phyloP scores from a whole-genome alignment of 2,797 vertebrate species.

The Lutjanus argentimaculatus region DNA sequence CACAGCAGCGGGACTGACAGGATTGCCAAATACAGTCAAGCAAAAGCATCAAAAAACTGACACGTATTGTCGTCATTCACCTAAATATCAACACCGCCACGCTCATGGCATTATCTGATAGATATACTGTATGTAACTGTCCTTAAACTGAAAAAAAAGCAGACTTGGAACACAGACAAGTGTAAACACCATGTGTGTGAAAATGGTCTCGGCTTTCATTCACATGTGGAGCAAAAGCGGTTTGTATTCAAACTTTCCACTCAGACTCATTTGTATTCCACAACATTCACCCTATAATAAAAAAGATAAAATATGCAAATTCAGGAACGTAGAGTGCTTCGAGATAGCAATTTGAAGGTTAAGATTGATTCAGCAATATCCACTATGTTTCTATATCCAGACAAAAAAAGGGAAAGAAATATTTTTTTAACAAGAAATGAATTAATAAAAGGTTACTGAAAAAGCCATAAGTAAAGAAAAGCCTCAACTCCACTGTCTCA shows the following conservation, averaged over 20 bases:
- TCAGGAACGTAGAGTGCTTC: slow-evolving; percentile 55
- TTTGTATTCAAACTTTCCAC: slow-evolving; percentile 53
- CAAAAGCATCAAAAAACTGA: slow-evolving; percentile 52
- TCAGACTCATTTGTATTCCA: slow-evolving; percentile 71
- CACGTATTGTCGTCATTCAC: slow-evolving; percentile 19
- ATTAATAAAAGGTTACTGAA: slow-evolving; percentile 65
- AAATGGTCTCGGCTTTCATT: slow-evolving; percentile 43
- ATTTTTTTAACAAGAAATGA: slow-evolving; percentile 47
- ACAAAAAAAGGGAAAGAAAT: slow-evolving; percentile 25
- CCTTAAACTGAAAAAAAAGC: slow-evolving; percentile 28
- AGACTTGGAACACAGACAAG: slow-evolving; percentile 42
- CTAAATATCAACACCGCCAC: slow-evolving; percentile 43
- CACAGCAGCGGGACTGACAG: slow-evolving; percentile 47
- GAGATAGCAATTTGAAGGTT: slow-evolving; percentile 75
- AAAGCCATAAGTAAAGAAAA: slow-evolving; percentile 50
- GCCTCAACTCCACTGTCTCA: slow-evolving; percentile 34
- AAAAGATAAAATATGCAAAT: slow-evolving; percentile 80
- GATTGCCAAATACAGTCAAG: slow-evolving; percentile 55
- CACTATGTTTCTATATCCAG: slow-evolving; percentile 53
- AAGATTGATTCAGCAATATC: slow-evolving; percentile 74
- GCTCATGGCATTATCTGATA: slow-evolving; percentile 4
- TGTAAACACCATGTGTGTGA: slow-evolving; percentile 43
- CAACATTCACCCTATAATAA: slow-evolving; percentile 71
- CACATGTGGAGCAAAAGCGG: slow-evolving; percentile 51
- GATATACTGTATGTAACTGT: slow-evolving; percentile 1